phyloP scores from a whole-genome alignment of 2,888 invertebrate species.

The Archips xylosteana region DNA sequence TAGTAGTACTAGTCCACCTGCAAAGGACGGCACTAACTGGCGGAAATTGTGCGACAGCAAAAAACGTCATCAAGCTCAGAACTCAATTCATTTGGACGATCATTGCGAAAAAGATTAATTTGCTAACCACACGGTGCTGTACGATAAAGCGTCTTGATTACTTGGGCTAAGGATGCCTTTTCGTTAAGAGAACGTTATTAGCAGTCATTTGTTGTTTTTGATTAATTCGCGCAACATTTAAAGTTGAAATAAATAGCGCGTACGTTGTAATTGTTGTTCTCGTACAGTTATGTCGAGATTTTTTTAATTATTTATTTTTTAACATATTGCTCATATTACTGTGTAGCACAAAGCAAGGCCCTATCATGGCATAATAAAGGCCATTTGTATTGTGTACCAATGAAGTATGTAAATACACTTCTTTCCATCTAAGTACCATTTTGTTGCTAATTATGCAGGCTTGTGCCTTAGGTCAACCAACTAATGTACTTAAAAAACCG shows the following conservation, averaged over 20 bases:
- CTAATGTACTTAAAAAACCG: no score
- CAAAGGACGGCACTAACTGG: slow-evolving; percentile 61
- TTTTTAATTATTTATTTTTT: neutral
- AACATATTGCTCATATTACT: no score
- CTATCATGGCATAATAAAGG: no score
- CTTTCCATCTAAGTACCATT: no score
- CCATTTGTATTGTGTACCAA: no score
- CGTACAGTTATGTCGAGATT: neutral
- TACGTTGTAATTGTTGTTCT: neutral
- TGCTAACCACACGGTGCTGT: neutral
- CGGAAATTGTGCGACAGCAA: slow-evolving; percentile 64
- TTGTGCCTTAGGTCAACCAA: no score
- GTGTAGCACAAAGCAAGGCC: no score
- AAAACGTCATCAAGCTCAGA: slow-evolving; percentile 59
- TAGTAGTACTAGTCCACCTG: slow-evolving; percentile 58
- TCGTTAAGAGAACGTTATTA: neutral
- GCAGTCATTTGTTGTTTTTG: slow-evolving; percentile 21
- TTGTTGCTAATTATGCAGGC: no score
- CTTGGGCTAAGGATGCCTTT: slow-evolving; percentile 1
- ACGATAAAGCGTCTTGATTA: slow-evolving; percentile 3
- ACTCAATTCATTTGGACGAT: slow-evolving; percentile 39
- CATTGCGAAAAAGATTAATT: slow-evolving; percentile 34
- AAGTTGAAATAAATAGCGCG: slow-evolving; percentile 25
- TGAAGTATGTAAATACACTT: no score
- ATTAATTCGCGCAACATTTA: slow-evolving; percentile 26